Conservation (phyloP, 2,888 invertebrate species). For the Phlogophora meticulosa region DNA sequence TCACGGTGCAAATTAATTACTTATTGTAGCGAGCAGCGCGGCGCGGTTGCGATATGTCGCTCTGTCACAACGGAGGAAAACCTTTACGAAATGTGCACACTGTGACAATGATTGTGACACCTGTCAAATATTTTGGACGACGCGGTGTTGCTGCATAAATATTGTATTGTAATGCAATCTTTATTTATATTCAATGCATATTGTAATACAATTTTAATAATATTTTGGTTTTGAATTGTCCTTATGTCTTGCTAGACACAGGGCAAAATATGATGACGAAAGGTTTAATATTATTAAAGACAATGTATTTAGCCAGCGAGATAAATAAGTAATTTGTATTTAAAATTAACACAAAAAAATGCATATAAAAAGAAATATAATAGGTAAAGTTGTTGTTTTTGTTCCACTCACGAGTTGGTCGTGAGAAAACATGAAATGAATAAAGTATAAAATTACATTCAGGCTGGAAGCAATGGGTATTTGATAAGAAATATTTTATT, state of each 20-base stretch:
- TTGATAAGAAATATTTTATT: background rate
- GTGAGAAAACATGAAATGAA: constrained; percentile 30
- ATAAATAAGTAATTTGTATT: background rate
- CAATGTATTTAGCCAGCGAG: background rate
- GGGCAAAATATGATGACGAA: no score
- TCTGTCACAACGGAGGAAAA: constrained; percentile 63
- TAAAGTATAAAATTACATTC: background rate
- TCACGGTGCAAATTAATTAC: constrained; percentile 66
- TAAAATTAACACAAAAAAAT: constrained; percentile 3
- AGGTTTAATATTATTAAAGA: background rate
- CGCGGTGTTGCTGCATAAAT: background rate
- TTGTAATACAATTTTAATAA: background rate
- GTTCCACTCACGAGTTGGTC: background rate
- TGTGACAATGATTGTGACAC: constrained; percentile 44
- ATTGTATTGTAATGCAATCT: background rate
- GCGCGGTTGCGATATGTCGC: constrained; percentile 63
- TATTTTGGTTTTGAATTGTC: no score
- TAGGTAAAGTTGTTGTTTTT: background rate
- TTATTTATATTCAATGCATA: background rate
- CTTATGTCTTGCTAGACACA: no score
- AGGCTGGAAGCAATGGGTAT: background rate
- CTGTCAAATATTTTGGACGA: constrained; percentile 38
- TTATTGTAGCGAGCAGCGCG: constrained; percentile 61
- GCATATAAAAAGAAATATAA: constrained; percentile 18
- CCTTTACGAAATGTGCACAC: constrained; percentile 55